phyloP scores from a whole-genome alignment of 2,113 vertebrate genomes.

The Damaliscus lunatus region DNA sequence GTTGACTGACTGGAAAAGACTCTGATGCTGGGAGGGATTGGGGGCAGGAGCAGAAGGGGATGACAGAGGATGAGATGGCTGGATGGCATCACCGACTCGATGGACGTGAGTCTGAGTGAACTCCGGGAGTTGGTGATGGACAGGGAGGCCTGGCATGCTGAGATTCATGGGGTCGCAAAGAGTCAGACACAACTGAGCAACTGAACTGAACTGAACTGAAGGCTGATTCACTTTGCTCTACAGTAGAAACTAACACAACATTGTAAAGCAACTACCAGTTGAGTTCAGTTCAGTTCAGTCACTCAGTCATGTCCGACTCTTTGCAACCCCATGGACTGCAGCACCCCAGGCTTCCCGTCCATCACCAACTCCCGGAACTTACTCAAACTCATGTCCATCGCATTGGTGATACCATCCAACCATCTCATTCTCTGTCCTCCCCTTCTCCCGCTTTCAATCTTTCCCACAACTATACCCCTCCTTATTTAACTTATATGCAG shows the following conservation, averaged over 20 bases:
- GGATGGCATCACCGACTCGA: too few species aligned
- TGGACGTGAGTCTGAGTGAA: accelerated
- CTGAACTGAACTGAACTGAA: too few species aligned
- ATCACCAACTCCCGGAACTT: background rate
- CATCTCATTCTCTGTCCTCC: background rate
- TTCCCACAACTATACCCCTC: background rate
- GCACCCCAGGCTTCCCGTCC: background rate
- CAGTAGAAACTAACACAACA: background rate
- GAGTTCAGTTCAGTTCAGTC: background rate
- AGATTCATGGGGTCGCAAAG: too few species aligned
- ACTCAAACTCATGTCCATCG: background rate
- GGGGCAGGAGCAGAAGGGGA: too few species aligned
- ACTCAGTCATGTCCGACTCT: accelerated
- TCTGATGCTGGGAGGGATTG: too few species aligned
- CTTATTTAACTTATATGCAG: too few species aligned
- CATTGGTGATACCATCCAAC: background rate
- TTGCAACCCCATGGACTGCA: background rate
- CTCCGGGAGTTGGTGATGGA: too few species aligned
- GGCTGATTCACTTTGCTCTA: background rate
- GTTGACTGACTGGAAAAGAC: too few species aligned
- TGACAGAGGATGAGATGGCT: too few species aligned
- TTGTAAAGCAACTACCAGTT: background rate
- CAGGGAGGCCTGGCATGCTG: too few species aligned
- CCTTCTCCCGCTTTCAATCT: background rate
- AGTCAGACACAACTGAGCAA: too few species aligned